phyloP scores from a whole-genome alignment of 2,113 vertebrate genomes.

The Litocranius walleri region DNA sequence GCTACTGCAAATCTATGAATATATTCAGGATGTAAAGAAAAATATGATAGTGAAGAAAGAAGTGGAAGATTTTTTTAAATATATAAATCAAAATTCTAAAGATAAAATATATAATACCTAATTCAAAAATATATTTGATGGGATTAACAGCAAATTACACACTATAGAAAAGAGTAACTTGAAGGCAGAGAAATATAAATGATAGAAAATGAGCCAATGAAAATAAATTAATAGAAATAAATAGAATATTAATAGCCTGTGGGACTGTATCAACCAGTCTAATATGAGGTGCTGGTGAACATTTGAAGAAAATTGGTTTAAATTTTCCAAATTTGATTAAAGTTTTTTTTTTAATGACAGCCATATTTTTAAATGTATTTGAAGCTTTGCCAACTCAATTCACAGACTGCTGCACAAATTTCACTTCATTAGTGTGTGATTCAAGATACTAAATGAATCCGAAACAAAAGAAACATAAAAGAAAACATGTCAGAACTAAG shows the following conservation, averaged over 20 bases:
- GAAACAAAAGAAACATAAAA: neutral
- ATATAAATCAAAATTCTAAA: neutral
- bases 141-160: neutral
- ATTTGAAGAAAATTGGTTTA: neutral
- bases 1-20: neutral
- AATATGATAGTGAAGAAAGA: neutral
- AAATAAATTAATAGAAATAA: neutral
- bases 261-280: neutral
- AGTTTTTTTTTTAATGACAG: neutral
- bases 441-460: neutral
- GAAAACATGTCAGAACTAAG: neutral
- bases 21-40: neutral
- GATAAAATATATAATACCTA: neutral
- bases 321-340: neutral
- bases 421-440: constrained; percentile 2
- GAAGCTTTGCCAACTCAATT: constrained; percentile 14
- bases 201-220: neutral
- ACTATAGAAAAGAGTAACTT: neutral
- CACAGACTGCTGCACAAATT: neutral
- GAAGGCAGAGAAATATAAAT: neutral
- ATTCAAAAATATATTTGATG: neutral
- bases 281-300: neutral
- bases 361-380: neutral
- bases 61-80: neutral
- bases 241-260: neutral